Base-by-base conservation (phyloP, 2,797 vertebrate species). In the Gallinago solitaria region DNA sequence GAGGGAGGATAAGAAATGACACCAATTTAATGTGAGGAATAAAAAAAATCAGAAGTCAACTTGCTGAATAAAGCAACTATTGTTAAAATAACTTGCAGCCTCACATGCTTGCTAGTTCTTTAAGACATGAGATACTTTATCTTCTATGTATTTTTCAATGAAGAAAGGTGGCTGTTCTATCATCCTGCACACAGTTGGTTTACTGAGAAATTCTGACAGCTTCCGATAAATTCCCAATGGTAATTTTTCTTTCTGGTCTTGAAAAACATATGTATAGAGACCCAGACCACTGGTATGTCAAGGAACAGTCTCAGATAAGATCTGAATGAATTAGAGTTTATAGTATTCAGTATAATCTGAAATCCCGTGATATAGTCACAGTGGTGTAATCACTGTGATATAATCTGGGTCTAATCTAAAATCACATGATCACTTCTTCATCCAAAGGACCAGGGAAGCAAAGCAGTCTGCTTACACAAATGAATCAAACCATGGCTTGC, bases 161-260 rank as follows among this genome's bases (percentile, higher is more conserved):
- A 30, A 68, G 6, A 63, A 67, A 37, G 3, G 1, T 27, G 16
- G 5, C 1, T 80, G 57, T 80, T 50, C 32, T n/a, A 11, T 18
- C 13, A 7, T 32, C 6, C 39, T 9, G 0, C 9, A 2, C 9
- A 45, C 12, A 12, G 5, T 7, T 83, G 11, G 4, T 70, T 80
- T 90, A 39, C 15, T 9, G 5, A 28, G 17, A 21, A 4, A 32
- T 83, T 91, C 30, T 56, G 45, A 57, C 5, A 47, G 23, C 12
- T 85, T 64, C 45, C 1, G 10, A 16, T 23, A 68, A 53, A 23
- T 69, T 90, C 14, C 10, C 12, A 12, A 43, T 35, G 71, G 6
- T 3, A 13, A 2, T 35, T 53, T 73, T 70, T 54, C 3, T 15
- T 74, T 67, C 30, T 75, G 32, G 4, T 61, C 37, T 54, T 51